These are phyloP conservation scores for Galago senegalensis DNA, from an alignment of 2,797 vertebrate genomes.

Conservation along the genomic window DNA sequence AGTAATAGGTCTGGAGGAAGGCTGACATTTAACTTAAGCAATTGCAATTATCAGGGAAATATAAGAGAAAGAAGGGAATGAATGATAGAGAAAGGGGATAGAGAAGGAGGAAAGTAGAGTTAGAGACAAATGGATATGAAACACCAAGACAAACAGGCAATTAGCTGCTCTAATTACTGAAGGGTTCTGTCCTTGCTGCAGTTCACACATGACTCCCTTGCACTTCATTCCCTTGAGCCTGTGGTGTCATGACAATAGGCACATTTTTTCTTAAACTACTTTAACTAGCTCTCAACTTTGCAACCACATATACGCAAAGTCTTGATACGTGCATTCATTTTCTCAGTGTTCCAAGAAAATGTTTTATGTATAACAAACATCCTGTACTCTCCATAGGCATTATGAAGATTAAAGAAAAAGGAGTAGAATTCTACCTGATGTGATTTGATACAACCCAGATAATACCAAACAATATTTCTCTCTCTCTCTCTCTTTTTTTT, in stretches of 20 bases:
- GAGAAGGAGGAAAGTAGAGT: neutral
- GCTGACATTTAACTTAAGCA: neutral
- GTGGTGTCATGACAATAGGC: neutral
- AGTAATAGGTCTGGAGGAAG: neutral
- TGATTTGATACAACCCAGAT: neutral
- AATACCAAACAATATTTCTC: neutral
- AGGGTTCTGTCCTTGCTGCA: neutral
- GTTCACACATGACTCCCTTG: neutral
- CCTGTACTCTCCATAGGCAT: neutral
- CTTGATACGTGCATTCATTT: neutral
- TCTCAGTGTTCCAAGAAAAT: conserved; percentile 32
- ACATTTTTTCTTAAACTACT: neutral
- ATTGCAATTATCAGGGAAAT: neutral
- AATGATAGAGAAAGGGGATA: neutral
- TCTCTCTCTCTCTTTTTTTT: neutral
- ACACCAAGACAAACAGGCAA: neutral
- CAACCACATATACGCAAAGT: neutral
- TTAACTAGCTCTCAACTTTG: conserved; percentile 31
- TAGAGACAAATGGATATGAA: neutral
- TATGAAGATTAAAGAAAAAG: neutral
- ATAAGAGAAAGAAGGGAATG: neutral
- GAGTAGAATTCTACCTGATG: neutral
- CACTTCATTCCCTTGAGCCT: neutral
- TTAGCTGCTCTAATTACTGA: neutral
- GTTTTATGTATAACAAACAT: neutral